Conservation (phyloP, 1,140 invertebrate species). For the Drosophila ananassae region DNA sequence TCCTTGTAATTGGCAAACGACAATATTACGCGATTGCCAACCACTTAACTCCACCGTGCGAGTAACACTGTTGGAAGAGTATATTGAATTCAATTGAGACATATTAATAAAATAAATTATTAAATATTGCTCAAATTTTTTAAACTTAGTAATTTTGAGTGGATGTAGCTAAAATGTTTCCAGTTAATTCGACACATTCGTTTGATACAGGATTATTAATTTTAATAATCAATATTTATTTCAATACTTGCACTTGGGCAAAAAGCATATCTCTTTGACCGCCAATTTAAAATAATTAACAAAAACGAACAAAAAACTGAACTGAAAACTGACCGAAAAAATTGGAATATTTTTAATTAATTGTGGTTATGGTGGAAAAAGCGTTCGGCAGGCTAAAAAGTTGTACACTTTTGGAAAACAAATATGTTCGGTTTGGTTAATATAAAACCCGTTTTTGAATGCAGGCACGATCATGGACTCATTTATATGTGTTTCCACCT, state of each 20-base stretch:
- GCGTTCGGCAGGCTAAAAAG: background rate
- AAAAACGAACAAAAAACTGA: background rate
- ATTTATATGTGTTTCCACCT: background rate
- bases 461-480: constrained; percentile 7
- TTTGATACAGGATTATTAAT: background rate
- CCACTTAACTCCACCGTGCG: constrained; percentile 2
- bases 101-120: background rate
- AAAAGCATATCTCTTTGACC: background rate
- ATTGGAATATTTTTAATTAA: constrained; percentile 17
- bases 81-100: background rate
- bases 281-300: constrained; percentile 21
- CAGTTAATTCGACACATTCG: background rate
- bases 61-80: background rate
- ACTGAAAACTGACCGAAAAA: too few species aligned
- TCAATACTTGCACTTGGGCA: background rate
- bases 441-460: constrained; percentile 20
- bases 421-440: constrained; percentile 38
- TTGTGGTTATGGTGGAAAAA: constrained; percentile 14
- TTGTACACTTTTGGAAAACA: constrained; percentile 2
- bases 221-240: constrained; percentile 8
- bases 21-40: constrained; percentile 25
- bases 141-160: background rate
- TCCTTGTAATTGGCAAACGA: constrained; percentile 52
- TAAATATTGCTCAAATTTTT: background rate
- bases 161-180: too few species aligned